A percentile compares a stretch with the other conserved stretches of the same genome.
These are phyloP conservation scores for Musca domestica DNA, from an alignment of 1,140 invertebrate genomes.

Conservation along the genomic window DNA sequence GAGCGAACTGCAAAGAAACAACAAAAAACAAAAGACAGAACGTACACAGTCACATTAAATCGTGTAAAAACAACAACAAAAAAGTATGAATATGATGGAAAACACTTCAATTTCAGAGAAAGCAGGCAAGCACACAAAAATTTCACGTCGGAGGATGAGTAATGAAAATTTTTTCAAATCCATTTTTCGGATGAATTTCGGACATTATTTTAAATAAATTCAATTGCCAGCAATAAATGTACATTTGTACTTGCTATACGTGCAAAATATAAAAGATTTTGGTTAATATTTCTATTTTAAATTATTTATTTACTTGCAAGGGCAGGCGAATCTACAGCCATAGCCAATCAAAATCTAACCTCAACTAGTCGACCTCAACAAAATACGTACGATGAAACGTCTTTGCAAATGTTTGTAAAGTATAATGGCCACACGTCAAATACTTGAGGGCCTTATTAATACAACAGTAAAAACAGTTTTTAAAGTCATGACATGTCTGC, in stretches of 20 bases:
- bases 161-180: slow-evolving; percentile 2
- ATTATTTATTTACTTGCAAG: slow-evolving; percentile 50
- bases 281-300: background rate
- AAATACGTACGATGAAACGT: no score
- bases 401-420: no score
- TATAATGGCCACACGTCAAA: no score
- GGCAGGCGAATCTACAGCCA: slow-evolving; percentile 54
- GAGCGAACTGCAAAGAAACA: slow-evolving; percentile 47
- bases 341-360: slow-evolving; percentile 47
- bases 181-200: background rate
- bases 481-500: no score
- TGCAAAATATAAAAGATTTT: background rate
- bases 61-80: background rate
- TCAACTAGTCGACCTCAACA: slow-evolving; percentile 17
- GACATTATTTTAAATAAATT: background rate
- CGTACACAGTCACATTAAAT: background rate
- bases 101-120: slow-evolving; percentile 8
- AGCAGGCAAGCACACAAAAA: background rate
- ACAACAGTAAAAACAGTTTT: no score
- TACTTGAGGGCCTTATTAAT: no score
- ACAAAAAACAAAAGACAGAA: slow-evolving; percentile 6
- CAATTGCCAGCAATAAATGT: background rate
- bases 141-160: slow-evolving; percentile 7
- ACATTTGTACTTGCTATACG: background rate
- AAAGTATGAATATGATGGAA: background rate